Percentiles rank a stretch among this genome's conserved stretches.
Evolutionary conservation across 1,140 invertebrate genomes (phyloP).

Genomic region (Pseudomyrmex dendroicus): DNA sequence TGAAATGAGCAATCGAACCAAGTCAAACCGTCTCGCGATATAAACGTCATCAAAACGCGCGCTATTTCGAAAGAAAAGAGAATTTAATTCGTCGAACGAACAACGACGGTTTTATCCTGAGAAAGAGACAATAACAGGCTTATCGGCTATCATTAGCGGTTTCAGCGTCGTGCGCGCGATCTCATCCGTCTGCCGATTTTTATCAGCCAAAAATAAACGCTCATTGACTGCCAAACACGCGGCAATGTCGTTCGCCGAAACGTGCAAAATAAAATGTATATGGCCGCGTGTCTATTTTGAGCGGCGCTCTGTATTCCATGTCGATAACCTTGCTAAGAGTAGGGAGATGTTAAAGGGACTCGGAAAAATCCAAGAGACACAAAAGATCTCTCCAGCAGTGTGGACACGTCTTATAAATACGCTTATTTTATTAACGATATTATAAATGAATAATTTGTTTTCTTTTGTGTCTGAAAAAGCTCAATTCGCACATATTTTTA

Average conservation of each 20-base stretch:
- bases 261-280: slow-evolving; percentile 30
- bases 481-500: not conserved
- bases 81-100: slow-evolving; percentile 8
- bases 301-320: not conserved
- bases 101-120: slow-evolving; percentile 3
- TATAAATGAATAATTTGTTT: no score
- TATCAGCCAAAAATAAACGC: slow-evolving; percentile 38
- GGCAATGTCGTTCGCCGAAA: slow-evolving; percentile 33
- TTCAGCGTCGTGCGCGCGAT: slow-evolving; percentile 5
- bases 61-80: not conserved
- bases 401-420: not conserved
- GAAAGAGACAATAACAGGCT: slow-evolving; percentile 1
- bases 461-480: no score
- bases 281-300: slow-evolving; percentile 16
- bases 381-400: no score
- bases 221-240: slow-evolving; percentile 50
- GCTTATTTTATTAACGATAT: no score
- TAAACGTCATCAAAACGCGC: not conserved
- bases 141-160: slow-evolving; percentile 7
- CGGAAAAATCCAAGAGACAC: not conserved
- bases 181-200: slow-evolving; percentile 34
- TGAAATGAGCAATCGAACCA: not conserved
- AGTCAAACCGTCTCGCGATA: not conserved
- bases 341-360: not conserved
- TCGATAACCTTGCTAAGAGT: slow-evolving; percentile 27